A percentile compares a stretch with the other conserved stretches of the same genome.
Evolutionary conservation across 2,888 invertebrate genomes (phyloP).

Genomic region (Seladonia tumulorum): DNA sequence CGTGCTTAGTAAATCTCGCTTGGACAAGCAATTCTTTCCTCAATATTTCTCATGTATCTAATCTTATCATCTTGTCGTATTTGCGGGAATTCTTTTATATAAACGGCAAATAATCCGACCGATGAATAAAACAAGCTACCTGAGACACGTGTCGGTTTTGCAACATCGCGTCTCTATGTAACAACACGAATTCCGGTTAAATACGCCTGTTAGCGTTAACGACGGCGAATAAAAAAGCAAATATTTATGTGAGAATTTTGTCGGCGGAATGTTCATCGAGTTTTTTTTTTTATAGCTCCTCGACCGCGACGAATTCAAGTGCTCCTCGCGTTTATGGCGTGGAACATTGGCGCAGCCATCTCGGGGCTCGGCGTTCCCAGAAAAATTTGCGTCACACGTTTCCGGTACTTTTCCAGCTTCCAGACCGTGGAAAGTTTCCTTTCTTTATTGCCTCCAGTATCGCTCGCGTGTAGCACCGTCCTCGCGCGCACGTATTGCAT

Average conservation of each 20-base stretch:
- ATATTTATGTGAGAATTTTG: background rate
- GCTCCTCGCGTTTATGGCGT: constrained; percentile 16
- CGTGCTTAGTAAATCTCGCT: background rate
- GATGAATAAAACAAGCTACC: background rate
- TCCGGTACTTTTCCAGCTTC: constrained; percentile 50
- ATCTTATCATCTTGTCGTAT: background rate
- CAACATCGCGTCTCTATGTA: background rate
- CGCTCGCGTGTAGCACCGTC: background rate
- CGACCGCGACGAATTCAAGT: background rate
- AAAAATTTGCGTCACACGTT: constrained; percentile 45
- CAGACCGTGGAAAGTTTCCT: constrained; percentile 36
- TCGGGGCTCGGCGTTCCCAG: background rate
- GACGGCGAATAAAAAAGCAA: background rate
- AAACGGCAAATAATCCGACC: background rate
- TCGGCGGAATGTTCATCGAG: background rate
- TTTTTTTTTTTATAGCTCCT: constrained; percentile 4
- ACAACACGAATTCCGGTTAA: background rate
- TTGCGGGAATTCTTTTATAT: background rate
- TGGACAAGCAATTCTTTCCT: background rate
- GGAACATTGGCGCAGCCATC: constrained; percentile 34
- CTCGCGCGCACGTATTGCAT: background rate
- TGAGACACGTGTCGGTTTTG: background rate
- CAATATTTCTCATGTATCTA: background rate
- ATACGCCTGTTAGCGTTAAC: background rate
- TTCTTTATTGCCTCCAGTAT: constrained; percentile 1